Percentiles rank a stretch among this genome's conserved stretches.
Evolutionary conservation across 2,888 invertebrate genomes (phyloP).

Genomic region (Clusia tigrina): DNA sequence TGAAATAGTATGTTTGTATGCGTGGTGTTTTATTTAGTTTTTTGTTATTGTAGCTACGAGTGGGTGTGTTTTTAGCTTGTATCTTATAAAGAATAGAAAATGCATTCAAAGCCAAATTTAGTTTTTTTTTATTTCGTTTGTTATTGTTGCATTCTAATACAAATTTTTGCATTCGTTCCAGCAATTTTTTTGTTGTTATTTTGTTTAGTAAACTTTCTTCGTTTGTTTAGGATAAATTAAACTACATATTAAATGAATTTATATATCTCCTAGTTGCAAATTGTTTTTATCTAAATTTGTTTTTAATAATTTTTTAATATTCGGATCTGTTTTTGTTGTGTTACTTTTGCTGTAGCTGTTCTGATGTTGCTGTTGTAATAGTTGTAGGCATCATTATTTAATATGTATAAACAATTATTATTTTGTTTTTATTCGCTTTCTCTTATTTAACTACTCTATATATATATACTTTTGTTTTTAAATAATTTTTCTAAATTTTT

Average conservation of each 20-base stretch:
- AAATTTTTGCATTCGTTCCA: slow-evolving; percentile 7
- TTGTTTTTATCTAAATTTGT: slow-evolving; percentile 12
- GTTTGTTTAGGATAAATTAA: slow-evolving; percentile 8
- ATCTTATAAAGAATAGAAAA: background rate
- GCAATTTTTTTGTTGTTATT: slow-evolving; percentile 9
- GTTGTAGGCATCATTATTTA: slow-evolving; percentile 24
- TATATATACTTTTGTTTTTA: background rate
- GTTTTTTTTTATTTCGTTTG: background rate
- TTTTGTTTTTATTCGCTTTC: slow-evolving; percentile 32
- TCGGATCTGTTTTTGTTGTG: background rate
- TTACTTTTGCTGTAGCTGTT: slow-evolving; percentile 6
- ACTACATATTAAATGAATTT: slow-evolving; percentile 19
- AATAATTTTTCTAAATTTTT: slow-evolving; percentile 32
- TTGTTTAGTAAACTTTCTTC: background rate
- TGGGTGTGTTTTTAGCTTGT: background rate
- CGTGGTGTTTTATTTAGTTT: background rate
- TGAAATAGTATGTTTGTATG: background rate
- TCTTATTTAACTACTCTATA: slow-evolving; percentile 16
- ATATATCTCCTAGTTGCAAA: slow-evolving; percentile 19
- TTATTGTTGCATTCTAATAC: background rate
- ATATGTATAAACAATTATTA: slow-evolving; percentile 27
- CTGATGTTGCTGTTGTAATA: slow-evolving; percentile 7
- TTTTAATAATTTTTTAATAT: slow-evolving; percentile 15
- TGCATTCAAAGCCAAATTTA: slow-evolving; percentile 18
- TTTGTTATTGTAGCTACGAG: background rate